Evolutionary conservation across 2,888 invertebrate genomes (phyloP), one percentile per base, ranked within the genome.

Genomic region (Lasioglossum pauxillum): DNA sequence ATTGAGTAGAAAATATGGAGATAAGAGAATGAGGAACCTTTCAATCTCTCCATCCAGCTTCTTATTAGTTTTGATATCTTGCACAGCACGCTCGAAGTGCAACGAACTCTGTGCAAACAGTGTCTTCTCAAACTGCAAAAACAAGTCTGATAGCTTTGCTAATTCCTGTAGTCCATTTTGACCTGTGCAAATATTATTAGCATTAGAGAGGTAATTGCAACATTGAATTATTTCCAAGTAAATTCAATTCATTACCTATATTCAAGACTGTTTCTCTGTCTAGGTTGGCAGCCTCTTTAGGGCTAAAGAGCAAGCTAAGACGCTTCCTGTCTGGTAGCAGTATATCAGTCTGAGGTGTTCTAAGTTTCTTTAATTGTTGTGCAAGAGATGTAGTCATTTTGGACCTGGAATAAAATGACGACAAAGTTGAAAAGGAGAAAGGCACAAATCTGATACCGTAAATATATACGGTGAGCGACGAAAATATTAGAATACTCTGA

Each of bases 1-100:
- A 91, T 97, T 98, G 0, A 99, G 95, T 76, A 98, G 96, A 90
- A 99, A 97, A 94, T 99, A 99, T 0, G 99, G 99, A 1, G 99
- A 98, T 7, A 99, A 91, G 60, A 97, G 96, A 3, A 97, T 95
- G 0, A 99, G 95, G 95, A 99, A 99, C 88, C 97, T 97, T 79
- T 97, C 96, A 38, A 99, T 97, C 5, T 96, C 96, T 64, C 96
- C 96, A 95, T 99, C 96, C 27, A 99, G 95, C 90, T 97, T 96
- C 84, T 97, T 95, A 94, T 99, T 99, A 0, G 97, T 96, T 85
- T 97, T 97, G 57, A 96, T 95, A 53, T 96, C 96, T 93, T 98
- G 97, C 0, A 99, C 96, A 2, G 97, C 96, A 92, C 99, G 96
- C 94, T 99, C 98, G 88, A 99, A 96, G 49, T 97, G 97, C 87